Conservation (phyloP, 2,113 vertebrate genomes). For the Smithornis capensis region DNA sequence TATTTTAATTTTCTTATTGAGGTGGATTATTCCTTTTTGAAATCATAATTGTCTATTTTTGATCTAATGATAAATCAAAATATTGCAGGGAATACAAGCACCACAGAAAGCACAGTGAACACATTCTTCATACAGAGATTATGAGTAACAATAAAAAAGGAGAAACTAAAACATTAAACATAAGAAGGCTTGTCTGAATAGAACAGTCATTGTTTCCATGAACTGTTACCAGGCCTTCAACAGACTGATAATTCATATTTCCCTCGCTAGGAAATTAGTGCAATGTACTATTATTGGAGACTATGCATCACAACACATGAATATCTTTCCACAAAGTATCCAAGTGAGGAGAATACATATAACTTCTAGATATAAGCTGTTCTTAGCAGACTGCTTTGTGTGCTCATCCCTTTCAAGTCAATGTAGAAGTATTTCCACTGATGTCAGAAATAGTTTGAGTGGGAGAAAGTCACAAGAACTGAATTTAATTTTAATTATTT, state of each 20-base stretch:
- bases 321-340: background rate
- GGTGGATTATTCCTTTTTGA: background rate
- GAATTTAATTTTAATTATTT: background rate
- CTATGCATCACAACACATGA: fast-evolving
- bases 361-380: background rate
- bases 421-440: background rate
- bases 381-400: background rate
- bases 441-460: background rate
- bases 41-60: background rate
- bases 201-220: background rate
- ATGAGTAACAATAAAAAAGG: background rate
- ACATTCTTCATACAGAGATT: background rate
- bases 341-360: background rate
- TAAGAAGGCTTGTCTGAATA: background rate
- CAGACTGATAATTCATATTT: background rate
- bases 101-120: background rate
- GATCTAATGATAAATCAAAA: background rate
- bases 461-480: background rate
- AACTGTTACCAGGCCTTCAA: background rate
- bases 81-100: background rate
- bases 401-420: background rate
- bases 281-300: background rate
- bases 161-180: background rate
- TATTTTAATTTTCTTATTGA: background rate
- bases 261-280: background rate